Evolutionary conservation across 2,888 invertebrate species (phyloP).

Genomic region (Heteropelma amictum): DNA sequence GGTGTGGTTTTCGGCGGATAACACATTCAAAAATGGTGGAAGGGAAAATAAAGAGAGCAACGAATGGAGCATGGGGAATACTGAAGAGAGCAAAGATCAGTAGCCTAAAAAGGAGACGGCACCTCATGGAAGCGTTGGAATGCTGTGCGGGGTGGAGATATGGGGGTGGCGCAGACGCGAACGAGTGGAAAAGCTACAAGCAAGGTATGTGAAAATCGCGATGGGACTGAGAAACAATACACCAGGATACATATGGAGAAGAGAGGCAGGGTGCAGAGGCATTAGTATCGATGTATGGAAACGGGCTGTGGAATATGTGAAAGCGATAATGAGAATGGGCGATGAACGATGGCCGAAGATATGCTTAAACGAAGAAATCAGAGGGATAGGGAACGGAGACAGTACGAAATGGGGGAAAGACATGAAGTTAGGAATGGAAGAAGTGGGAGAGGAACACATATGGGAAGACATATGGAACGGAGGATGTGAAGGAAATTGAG

Average conservation of each 20-base stretch:
- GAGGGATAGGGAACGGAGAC: background rate
- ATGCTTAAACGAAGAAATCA: background rate
- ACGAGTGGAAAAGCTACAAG: background rate
- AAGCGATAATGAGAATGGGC: background rate
- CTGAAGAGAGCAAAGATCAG: background rate
- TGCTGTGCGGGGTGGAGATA: background rate
- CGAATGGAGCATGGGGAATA: background rate
- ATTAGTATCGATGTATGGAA: background rate
- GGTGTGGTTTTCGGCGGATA: background rate
- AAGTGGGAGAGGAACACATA: background rate
- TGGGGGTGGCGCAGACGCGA: background rate
- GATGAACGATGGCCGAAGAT: background rate
- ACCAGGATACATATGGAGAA: background rate
- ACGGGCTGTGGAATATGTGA: background rate
- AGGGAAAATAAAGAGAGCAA: background rate
- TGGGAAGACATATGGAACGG: background rate
- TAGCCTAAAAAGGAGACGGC: background rate
- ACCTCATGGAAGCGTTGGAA: background rate
- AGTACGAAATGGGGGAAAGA: background rate
- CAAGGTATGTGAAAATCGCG: background rate
- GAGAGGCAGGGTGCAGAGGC: background rate
- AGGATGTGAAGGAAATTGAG: background rate
- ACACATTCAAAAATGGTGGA: background rate
- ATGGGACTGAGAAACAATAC: background rate
- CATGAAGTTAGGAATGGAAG: background rate